Percentiles rank a stretch among this genome's conserved stretches.
phyloP scores from a whole-genome alignment of 2,888 invertebrate species.

The Lasius platythorax region DNA sequence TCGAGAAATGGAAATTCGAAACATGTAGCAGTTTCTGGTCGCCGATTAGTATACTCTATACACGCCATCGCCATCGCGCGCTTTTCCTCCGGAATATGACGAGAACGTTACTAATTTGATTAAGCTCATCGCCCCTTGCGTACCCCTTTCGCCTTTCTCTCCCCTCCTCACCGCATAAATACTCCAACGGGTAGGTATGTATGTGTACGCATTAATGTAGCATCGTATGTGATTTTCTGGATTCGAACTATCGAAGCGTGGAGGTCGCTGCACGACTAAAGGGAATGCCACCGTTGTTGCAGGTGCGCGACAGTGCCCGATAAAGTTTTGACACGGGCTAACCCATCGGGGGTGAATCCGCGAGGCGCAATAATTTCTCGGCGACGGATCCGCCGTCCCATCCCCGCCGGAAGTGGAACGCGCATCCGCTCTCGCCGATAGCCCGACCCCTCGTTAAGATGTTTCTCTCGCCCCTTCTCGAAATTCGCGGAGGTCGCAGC shows the following conservation, averaged over 20 bases:
- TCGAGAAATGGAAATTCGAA: neutral
- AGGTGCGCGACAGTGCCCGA: constrained; percentile 58
- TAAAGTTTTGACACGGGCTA: constrained; percentile 19
- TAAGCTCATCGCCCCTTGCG: constrained; percentile 13
- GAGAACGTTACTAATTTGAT: constrained; percentile 50
- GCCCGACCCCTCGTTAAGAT: constrained; percentile 79
- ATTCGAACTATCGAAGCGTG: constrained; percentile 69
- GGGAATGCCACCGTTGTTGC: constrained; percentile 70
- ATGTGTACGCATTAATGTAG: constrained; percentile 26
- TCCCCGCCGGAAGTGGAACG: constrained; percentile 75
- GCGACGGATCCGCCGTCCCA: constrained; percentile 58
- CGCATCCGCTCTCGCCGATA: constrained; percentile 76
- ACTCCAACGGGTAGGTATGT: neutral
- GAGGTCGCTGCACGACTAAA: constrained; percentile 63
- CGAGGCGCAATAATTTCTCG: constrained; percentile 69
- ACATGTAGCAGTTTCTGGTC: neutral
- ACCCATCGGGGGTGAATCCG: neutral
- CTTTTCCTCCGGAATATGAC: constrained; percentile 36
- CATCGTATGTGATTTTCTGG: constrained; percentile 46
- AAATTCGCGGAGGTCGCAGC: constrained; percentile 68
- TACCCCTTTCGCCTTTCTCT: neutral
- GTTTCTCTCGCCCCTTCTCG: constrained; percentile 70
- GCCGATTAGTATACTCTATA: neutral
- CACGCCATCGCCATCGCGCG: neutral
- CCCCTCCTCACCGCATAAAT: constrained; percentile 22